Evolutionary conservation across 2,113 vertebrate genomes (phyloP).

Genomic region (Oostethus manadensis): DNA sequence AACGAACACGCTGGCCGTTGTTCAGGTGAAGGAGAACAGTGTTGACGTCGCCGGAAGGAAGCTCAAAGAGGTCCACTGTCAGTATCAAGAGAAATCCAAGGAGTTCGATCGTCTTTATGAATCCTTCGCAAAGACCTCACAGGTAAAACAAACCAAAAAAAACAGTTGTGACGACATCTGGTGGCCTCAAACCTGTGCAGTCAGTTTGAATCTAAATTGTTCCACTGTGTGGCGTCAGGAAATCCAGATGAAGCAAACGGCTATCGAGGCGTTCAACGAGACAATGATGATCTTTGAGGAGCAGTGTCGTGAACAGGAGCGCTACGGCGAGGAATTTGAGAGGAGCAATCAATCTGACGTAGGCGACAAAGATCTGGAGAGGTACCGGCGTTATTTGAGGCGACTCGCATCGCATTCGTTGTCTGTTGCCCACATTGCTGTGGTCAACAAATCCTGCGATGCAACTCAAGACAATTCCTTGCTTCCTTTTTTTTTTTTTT

Average conservation of each 20-base stretch:
- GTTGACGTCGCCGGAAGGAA: slow-evolving; percentile 89
- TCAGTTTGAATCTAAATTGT: neutral
- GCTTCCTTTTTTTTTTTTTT: slow-evolving; percentile 24
- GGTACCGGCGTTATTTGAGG: slow-evolving; percentile 62
- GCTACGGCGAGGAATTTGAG: slow-evolving; percentile 86
- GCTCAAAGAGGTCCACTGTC: slow-evolving; percentile 87
- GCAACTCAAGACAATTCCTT: slow-evolving; percentile 20
- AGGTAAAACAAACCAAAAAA: slow-evolving; percentile 65
- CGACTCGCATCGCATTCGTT: neutral
- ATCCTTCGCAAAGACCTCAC: slow-evolving; percentile 88
- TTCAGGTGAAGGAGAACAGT: slow-evolving; percentile 85
- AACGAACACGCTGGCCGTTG: neutral
- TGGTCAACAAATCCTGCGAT: neutral
- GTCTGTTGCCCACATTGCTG: neutral
- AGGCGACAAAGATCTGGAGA: slow-evolving; percentile 86
- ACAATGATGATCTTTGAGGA: slow-evolving; percentile 95
- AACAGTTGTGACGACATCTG: neutral
- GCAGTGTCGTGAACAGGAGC: slow-evolving; percentile 88
- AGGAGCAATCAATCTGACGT: slow-evolving; percentile 79
- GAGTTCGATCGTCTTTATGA: slow-evolving; percentile 92
- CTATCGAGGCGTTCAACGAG: slow-evolving; percentile 93
- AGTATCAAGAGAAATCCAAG: slow-evolving; percentile 91
- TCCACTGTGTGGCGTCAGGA: slow-evolving; percentile 69
- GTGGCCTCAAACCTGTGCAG: neutral
- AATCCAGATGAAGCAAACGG: slow-evolving; percentile 94